Base-by-base conservation (phyloP, 2,797 vertebrate species). In the Knipowitschia caucasica region DNA sequence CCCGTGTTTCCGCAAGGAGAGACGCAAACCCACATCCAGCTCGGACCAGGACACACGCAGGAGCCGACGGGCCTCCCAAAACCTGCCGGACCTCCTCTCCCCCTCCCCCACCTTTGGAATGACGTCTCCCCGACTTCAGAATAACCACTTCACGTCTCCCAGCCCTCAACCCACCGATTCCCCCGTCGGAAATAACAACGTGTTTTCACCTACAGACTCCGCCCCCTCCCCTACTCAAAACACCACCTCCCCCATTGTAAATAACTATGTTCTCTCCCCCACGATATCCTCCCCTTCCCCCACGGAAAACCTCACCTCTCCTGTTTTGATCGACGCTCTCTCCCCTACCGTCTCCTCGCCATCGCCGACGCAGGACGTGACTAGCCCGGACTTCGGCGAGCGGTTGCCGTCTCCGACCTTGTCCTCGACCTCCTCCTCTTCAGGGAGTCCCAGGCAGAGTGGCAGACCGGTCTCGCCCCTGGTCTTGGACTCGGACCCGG, bases 1-100 rank as follows among this genome's bases (percentile, higher is more conserved):
- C 20, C 23, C 42, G 5, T 63, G 62, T 30, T 14, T 70, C 1
- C 89, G 89, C 3, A 91, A 86, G 49, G 90, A 92, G 17, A 62
- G 91, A 1, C 74, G 91, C n/a, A 92, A 90, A 20, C 51, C 82
- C 0, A 23, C 12, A 1, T 21, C 38, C 0, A 29, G 70, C 3
- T 27, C 55, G 0, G 85, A 88, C 0, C 87, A 86, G 55, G 91
- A 92, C 7, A 84, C 69, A 4, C 67, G 86, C 0, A 86, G 57
- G 73, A 85, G 63, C 18, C 81, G 88, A 2, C 76, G 87, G 14
- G 49, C 73, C 0, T 88, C 62, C 20, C 85, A 89, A 2, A 89
- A 65, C 53, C 52, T 82, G 25, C 53, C 76, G 0, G 86, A 89
- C 45, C 27, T 60, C 17, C 23, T 59, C 12, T 17, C 62, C 0